Evolutionary conservation across 1,140 invertebrate genomes (phyloP), one percentile per base, ranked within the genome.

Genomic region (Bombus waltoni): DNA sequence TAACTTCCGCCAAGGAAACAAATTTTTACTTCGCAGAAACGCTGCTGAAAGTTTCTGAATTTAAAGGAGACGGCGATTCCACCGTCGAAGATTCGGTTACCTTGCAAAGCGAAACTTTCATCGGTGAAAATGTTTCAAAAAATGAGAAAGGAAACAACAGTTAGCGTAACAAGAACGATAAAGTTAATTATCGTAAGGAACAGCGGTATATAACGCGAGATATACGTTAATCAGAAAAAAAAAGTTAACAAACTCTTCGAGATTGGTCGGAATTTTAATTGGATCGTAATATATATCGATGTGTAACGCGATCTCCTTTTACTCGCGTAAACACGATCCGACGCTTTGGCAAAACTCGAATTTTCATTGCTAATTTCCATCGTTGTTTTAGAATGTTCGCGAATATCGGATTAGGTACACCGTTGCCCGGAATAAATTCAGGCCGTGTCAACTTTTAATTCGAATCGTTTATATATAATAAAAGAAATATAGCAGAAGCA

Each of bases 181-280:
- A 82, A 66, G 25, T 66, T 75, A 40, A 82, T 82, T 68, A 77
- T 83, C 73, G 18, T 35, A 83, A 83, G 11, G 18, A 44, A 22
- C 5, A 9, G 10, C 8, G 25, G 42, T 6, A 18, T 6, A 18
- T 13, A 47, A 40, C 42, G 3, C 8, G n/a, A 38, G 13, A 32
- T 40, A 40, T 40, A 40, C 53, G 25, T 32, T 53, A 42, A 83
- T 83, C 13, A 28, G 42, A 10, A 68, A 66, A 10, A 68, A 66
- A 82, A 68, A 68, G 32, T 77, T 47, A 66, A 75, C 42, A 57
- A 47, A 57, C 18, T 9, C 3, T 0, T 28, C 22, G 18, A 72
- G 68, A n/a, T 15, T 59, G 32, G 15, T 57, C n/a, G 72, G 25
- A 28, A 44, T 68, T 83, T 76, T 76, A 65, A 76, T 62, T 25